Evolutionary conservation across 92 coral and sea anemone genomes (phyloP).

Genomic region (Phenganax stokvisi): DNA sequence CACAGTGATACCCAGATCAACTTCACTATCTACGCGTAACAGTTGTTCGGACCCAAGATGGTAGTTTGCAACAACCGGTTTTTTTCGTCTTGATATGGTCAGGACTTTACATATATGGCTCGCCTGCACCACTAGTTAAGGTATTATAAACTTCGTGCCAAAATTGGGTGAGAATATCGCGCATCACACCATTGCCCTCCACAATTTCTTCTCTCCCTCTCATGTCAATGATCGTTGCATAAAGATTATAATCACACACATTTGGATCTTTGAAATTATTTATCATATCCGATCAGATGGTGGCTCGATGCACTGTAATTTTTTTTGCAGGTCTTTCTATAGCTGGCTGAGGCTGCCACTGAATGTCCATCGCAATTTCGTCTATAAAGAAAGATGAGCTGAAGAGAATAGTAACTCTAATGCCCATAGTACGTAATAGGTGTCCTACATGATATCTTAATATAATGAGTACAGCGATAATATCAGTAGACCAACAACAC

Average conservation of each 20-base stretch:
- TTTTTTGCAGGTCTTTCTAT: background rate
- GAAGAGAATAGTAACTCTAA: background rate
- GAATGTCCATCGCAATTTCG: background rate
- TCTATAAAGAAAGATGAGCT: background rate
- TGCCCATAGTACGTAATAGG: background rate
- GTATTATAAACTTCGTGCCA: constrained; percentile 39
- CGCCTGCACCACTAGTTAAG: constrained; percentile 30
- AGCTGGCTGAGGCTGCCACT: background rate
- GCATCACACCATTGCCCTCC: constrained; percentile 38
- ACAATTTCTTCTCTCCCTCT: constrained; percentile 26
- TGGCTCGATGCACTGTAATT: constrained; percentile 36
- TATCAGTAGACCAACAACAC: background rate
- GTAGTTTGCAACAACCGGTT: too few species aligned
- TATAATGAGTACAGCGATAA: background rate
- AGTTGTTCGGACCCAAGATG: too few species aligned
- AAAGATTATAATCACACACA: constrained; percentile 23
- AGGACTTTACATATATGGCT: too few species aligned
- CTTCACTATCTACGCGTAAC: too few species aligned
- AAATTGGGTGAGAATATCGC: constrained; percentile 36
- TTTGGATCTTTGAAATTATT: constrained; percentile 40
- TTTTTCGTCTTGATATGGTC: too few species aligned
- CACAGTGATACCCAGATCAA: too few species aligned
- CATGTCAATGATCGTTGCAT: constrained; percentile 28
- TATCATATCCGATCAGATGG: constrained; percentile 36
- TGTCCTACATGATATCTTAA: background rate